Evolutionary conservation across 2,797 vertebrate species (phyloP).

Genomic region (Spinus olivaceus): DNA sequence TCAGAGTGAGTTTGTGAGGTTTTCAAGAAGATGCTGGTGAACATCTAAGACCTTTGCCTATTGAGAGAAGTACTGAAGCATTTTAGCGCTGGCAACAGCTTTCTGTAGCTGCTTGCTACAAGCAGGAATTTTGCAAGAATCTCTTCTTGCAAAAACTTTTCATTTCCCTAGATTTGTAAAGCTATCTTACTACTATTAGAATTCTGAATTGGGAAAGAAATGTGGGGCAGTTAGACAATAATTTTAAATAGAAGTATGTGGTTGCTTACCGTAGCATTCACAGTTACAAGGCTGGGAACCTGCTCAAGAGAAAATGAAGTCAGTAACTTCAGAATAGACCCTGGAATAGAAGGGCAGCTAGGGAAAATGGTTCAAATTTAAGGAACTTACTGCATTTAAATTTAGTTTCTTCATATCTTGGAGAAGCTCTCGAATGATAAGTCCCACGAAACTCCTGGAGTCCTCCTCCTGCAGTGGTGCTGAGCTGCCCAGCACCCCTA

Average conservation of each 20-base stretch:
- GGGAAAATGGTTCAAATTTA: neutral
- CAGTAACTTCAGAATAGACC: neutral
- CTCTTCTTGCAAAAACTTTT: neutral
- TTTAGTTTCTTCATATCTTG: neutral
- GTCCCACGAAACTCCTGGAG: neutral
- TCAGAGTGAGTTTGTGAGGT: neutral
- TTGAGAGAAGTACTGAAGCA: neutral
- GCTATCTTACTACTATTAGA: neutral
- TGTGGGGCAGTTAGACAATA: neutral
- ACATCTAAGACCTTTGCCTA: neutral
- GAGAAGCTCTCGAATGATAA: neutral
- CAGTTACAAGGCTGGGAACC: neutral
- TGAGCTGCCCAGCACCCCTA: neutral
- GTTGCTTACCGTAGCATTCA: slow-evolving; percentile 3
- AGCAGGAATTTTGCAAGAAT: neutral
- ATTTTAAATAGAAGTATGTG: neutral
- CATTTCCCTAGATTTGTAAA: neutral
- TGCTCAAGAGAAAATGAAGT: slow-evolving; percentile 5
- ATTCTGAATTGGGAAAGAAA: neutral
- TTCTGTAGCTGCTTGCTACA: neutral
- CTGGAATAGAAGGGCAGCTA: neutral
- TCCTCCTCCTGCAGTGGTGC: rapidly evolving
- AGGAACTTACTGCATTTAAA: slow-evolving; percentile 12
- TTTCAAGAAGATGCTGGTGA: neutral
- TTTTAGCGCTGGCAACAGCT: neutral